phyloP scores from a whole-genome alignment of 2,797 vertebrate genomes.

The Schizopygopsis malacanthus region DNA sequence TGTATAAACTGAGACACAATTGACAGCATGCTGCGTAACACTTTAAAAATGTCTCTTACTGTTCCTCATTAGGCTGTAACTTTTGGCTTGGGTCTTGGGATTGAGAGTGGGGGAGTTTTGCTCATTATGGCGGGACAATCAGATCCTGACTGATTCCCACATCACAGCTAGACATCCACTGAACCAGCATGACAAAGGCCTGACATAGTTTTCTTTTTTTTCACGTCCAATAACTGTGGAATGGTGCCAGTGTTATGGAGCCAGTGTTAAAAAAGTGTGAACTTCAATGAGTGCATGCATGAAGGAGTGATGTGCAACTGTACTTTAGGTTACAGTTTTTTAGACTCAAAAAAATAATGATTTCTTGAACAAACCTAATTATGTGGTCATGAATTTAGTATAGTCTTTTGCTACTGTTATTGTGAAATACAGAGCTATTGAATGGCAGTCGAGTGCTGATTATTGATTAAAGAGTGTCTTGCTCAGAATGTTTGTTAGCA shows the following conservation, averaged over 20 bases:
- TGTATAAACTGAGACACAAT: background rate
- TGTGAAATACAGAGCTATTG: slow-evolving; percentile 51
- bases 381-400: background rate
- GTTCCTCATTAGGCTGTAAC: slow-evolving; percentile 32
- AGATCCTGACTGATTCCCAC: slow-evolving; percentile 20
- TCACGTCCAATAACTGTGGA: slow-evolving; percentile 22
- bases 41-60: background rate
- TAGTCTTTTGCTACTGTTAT: slow-evolving; percentile 15
- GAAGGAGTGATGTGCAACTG: background rate
- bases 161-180: slow-evolving; percentile 28
- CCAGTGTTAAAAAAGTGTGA: slow-evolving; percentile 21
- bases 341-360: background rate
- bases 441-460: slow-evolving; percentile 47
- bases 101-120: slow-evolving; percentile 24
- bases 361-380: background rate
- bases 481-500: background rate
- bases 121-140: slow-evolving; percentile 41
- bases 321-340: background rate
- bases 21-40: background rate
- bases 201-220: slow-evolving; percentile 20
- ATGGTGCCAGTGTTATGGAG: slow-evolving; percentile 29
- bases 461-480: slow-evolving; percentile 21
- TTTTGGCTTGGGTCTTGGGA: slow-evolving; percentile 22
- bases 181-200: slow-evolving; percentile 29
- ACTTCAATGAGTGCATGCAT: background rate